Evolutionary conservation across 53 echinoderm and acorn worm genomes (phyloP), one percentile per base, ranked within the genome.

Genomic region (Crossaster papposus): DNA sequence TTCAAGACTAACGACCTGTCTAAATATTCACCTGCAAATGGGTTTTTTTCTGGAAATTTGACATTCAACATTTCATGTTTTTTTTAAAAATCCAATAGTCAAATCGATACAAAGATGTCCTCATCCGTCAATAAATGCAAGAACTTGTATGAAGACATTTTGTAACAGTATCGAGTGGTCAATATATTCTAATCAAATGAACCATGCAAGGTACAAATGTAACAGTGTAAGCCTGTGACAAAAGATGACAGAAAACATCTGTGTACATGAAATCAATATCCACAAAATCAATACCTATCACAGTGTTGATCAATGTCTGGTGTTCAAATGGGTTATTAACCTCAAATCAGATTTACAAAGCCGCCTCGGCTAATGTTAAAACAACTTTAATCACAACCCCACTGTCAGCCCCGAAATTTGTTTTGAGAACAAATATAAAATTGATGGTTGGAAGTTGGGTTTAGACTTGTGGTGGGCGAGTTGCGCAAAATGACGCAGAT

Each of bases 211-310:
- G 28, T 26, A 68, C 28, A 23, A 20, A 11, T 4, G 28, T 26
- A 68, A 68, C 68, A 68, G 1, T n/a, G n/a, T 18, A 68, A 4
- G 28, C 28, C 68, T 10, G 68, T 23, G 17, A 26, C 10, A 10
- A 68, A n/a, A 68, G 11, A 68, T 68, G 68, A 68, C 68, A 68
- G 68, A 65, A 68, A 68, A 68, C 68, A 68, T 68, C 68, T 68
- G 68, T 68, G n/a, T n/a, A n/a, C n/a, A 11, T 18, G 68, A 68
- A n/a, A 68, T 3, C 28, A 68, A 26, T 18, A 22, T 2, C 58
- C 58, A 14, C 2, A 68, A 68, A 68, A 68, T 68, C 68, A 68
- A 68, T 68, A 28, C 4, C 11, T 28, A 26, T 68, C 28, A 12
- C 68, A 68, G 68, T 23, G 28, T 26, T 20, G 28, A 68, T 68